phyloP scores from a whole-genome alignment of 2,797 vertebrate species.

The Sphaeramia orbicularis region DNA sequence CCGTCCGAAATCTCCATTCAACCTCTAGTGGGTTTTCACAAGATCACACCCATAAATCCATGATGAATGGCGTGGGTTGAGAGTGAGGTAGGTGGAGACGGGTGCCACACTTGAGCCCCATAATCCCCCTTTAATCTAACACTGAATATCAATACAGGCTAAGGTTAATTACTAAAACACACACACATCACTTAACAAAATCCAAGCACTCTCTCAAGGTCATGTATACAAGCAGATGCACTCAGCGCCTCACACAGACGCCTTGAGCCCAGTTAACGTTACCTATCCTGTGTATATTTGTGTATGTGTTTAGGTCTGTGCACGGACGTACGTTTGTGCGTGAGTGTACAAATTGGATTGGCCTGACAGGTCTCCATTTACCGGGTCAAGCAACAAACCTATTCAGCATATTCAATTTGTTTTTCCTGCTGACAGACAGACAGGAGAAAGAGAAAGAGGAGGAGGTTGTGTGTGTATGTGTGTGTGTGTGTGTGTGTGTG shows the following conservation, averaged over 20 bases:
- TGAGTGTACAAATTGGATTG: slow-evolving; percentile 57
- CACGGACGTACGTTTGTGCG: slow-evolving; percentile 20
- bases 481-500: no score
- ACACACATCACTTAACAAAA: slow-evolving; percentile 11
- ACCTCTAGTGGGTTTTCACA: slow-evolving; percentile 21
- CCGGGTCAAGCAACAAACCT: slow-evolving; percentile 64
- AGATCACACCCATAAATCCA: slow-evolving; percentile 22
- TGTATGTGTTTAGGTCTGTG: slow-evolving; percentile 1
- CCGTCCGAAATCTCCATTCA: no score
- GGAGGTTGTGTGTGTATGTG: no score
- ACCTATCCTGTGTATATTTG: slow-evolving; percentile 10
- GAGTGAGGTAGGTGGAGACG: neutral
- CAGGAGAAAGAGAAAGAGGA: neutral
- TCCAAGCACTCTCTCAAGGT: slow-evolving; percentile 51
- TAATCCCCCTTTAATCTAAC: slow-evolving; percentile 62
- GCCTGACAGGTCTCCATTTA: slow-evolving; percentile 59
- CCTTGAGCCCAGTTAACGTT: slow-evolving; percentile 24
- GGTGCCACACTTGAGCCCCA: slow-evolving; percentile 26
- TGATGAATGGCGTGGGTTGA: slow-evolving; percentile 18
- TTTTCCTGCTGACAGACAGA: slow-evolving; percentile 32
- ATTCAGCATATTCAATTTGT: slow-evolving; percentile 65
- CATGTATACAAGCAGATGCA: slow-evolving; percentile 13
- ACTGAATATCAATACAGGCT: slow-evolving; percentile 40
- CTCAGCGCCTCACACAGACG: slow-evolving; percentile 24
- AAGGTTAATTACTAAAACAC: slow-evolving; percentile 41